Evolutionary conservation across 2,888 invertebrate genomes (phyloP).

Genomic region (Cantharis lateralis): DNA sequence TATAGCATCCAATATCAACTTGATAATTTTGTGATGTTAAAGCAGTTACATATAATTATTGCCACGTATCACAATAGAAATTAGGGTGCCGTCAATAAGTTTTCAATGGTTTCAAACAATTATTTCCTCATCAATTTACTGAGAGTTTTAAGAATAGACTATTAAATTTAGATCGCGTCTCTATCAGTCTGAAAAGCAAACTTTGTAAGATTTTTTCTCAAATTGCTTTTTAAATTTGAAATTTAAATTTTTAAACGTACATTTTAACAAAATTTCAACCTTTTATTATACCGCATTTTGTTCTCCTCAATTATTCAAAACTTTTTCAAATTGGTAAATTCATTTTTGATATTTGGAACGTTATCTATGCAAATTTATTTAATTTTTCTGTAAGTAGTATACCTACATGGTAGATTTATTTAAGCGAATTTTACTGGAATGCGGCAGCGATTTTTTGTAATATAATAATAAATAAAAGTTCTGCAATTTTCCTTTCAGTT

Average conservation of each 20-base stretch:
- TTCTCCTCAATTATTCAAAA: not conserved
- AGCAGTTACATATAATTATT: not conserved
- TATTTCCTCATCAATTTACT: not conserved
- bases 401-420: not conserved
- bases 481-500: not conserved
- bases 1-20: not conserved
- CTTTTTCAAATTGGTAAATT: not conserved
- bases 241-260: not conserved
- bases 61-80: not conserved
- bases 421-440: not conserved
- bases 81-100: not conserved
- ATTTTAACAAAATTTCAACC: not conserved
- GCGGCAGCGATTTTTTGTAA: not conserved
- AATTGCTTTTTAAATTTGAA: not conserved
- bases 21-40: not conserved
- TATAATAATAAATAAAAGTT: not conserved
- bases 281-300: not conserved
- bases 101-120: not conserved
- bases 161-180: not conserved
- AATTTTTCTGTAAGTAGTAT: not conserved
- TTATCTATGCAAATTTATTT: not conserved
- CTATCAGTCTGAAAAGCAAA: not conserved
- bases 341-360: not conserved
- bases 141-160: not conserved
- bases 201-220: not conserved